These are phyloP conservation scores for Gila robusta DNA, from an alignment of 2,797 vertebrate species.

Conservation along the genomic window DNA sequence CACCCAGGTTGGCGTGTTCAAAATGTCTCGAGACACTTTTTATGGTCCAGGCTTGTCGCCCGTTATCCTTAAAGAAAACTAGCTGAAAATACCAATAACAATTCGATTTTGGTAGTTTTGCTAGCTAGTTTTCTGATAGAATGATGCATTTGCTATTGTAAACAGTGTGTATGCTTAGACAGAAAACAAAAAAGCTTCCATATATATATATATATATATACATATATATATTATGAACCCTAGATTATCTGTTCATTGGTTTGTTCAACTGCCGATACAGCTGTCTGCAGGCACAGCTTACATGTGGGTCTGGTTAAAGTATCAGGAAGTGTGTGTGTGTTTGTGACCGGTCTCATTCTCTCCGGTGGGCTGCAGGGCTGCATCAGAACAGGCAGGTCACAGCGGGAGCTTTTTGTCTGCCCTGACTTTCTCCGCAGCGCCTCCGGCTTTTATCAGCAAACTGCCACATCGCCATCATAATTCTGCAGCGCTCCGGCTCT, in stretches of 20 bases:
- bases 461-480: conserved; percentile 40
- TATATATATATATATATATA: background rate
- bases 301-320: background rate
- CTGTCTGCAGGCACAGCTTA: background rate
- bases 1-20: background rate
- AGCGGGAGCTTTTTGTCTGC: conserved; percentile 23
- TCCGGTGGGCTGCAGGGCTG: background rate
- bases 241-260: background rate
- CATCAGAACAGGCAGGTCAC: conserved; percentile 20
- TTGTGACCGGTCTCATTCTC: background rate
- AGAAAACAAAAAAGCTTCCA: background rate
- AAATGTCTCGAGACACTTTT: background rate
- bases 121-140: background rate
- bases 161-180: background rate
- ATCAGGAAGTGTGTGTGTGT: background rate
- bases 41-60: background rate
- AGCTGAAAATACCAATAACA: background rate
- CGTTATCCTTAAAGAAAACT: background rate
- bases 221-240: background rate
- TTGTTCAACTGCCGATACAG: background rate
- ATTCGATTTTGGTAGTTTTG: background rate
- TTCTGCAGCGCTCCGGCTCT: conserved; percentile 18
- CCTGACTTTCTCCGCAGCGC: background rate
- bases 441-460: conserved; percentile 17
- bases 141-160: background rate